Conservation (phyloP, 2,797 vertebrate genomes). For the Chiroxiphia lanceolata region DNA sequence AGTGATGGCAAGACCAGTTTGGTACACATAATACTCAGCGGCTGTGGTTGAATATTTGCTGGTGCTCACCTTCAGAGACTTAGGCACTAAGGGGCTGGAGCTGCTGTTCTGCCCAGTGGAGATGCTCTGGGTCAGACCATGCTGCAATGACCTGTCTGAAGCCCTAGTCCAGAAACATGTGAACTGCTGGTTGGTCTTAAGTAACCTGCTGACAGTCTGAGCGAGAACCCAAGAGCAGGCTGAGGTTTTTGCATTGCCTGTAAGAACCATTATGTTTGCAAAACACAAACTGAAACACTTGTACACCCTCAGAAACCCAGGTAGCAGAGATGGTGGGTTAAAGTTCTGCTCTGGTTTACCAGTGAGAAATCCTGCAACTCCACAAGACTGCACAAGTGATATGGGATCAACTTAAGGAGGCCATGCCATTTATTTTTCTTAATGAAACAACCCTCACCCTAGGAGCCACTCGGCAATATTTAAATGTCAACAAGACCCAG, state of each 20-base stretch:
- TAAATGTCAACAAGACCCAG: not conserved
- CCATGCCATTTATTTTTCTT: not conserved
- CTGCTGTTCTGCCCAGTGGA: not conserved
- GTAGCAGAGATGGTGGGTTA: not conserved
- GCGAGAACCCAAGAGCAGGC: not conserved
- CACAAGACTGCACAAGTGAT: not conserved
- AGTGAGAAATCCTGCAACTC: not conserved
- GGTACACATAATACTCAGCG: not conserved
- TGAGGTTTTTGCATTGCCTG: not conserved
- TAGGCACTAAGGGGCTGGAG: not conserved
- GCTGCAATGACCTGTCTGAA: not conserved
- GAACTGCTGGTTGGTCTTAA: not conserved
- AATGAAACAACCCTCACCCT: not conserved
- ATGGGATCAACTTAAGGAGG: not conserved
- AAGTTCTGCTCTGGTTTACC: not conserved
- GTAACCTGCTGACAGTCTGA: not conserved
- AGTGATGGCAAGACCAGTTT: not conserved
- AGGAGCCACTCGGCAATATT: not conserved
- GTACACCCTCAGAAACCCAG: not conserved
- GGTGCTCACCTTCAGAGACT: not conserved
- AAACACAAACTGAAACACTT: not conserved
- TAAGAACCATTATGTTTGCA: not conserved
- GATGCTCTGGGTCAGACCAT: not conserved
- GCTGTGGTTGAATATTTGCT: not conserved
- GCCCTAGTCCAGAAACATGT: not conserved